These are phyloP conservation scores for Acanthornis magna DNA, from an alignment of 2,797 vertebrate species.

Conservation along the genomic window DNA sequence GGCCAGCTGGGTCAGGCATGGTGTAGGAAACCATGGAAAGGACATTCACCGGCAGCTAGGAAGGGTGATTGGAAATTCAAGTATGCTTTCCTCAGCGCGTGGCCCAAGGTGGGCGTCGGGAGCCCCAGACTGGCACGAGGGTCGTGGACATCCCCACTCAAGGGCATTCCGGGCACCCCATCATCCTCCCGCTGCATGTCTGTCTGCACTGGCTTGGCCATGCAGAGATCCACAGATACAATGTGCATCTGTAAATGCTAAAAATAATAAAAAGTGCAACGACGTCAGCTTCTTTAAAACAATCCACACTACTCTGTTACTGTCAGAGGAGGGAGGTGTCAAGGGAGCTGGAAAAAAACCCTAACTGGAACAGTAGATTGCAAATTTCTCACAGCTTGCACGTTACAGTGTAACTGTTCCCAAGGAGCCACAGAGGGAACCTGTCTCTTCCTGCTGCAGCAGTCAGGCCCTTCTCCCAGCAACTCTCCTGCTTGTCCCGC, in stretches of 20 bases:
- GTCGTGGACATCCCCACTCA: constrained; percentile 18
- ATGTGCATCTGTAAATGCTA: constrained; percentile 76
- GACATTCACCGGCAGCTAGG: constrained; percentile 64
- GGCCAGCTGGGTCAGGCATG: constrained; percentile 35
- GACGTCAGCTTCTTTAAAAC: constrained; percentile 71
- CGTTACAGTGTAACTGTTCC: constrained; percentile 71
- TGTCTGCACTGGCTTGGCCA: constrained; percentile 57
- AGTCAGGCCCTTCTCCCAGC: constrained; percentile 44
- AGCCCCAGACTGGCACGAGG: constrained; percentile 43
- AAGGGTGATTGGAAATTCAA: constrained; percentile 76
- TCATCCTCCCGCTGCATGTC: constrained; percentile 47
- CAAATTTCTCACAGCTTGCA: constrained; percentile 77
- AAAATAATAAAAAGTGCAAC: constrained; percentile 78
- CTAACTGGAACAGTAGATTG: constrained; percentile 73
- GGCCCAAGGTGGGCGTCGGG: background rate
- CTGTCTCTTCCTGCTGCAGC: constrained; percentile 26
- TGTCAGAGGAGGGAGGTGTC: constrained; percentile 56
- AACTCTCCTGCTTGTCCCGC: background rate
- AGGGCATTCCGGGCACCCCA: constrained; percentile 56
- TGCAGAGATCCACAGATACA: constrained; percentile 70
- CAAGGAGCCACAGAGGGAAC: constrained; percentile 35
- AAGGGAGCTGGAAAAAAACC: constrained; percentile 59
- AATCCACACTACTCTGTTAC: constrained; percentile 68
- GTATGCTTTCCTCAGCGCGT: constrained; percentile 64
- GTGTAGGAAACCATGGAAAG: constrained; percentile 48